Evolutionary conservation across 1,140 invertebrate genomes (phyloP).

Genomic region (Hycleus cichorii): DNA sequence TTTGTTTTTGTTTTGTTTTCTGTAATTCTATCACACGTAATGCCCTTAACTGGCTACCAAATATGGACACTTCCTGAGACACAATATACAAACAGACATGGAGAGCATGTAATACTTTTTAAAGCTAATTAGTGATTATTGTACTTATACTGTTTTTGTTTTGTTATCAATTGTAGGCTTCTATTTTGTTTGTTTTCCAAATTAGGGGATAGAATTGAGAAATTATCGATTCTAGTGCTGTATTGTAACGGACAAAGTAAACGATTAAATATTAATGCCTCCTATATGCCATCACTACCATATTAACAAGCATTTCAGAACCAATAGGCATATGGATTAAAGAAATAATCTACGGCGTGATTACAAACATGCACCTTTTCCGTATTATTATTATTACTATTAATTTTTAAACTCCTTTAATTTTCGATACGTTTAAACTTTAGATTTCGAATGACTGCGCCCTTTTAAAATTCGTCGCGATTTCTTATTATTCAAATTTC

Average conservation of each 20-base stretch:
- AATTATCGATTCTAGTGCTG: no score
- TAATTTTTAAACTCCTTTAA: slow-evolving; percentile 1
- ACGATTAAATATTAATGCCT: not conserved
- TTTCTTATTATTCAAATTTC: slow-evolving; percentile 17
- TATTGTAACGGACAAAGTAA: not conserved
- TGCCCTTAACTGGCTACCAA: slow-evolving; percentile 18
- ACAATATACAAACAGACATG: slow-evolving; percentile 25
- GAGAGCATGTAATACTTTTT: slow-evolving; percentile 22
- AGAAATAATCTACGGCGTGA: slow-evolving; percentile 1
- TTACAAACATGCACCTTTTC: slow-evolving; percentile 7
- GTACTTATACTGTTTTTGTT: slow-evolving; percentile 16
- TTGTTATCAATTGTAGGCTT: no score
- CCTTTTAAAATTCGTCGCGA: slow-evolving; percentile 19
- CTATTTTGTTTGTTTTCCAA: no score
- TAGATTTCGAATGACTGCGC: slow-evolving; percentile 21
- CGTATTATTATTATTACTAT: not conserved
- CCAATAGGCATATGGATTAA: slow-evolving; percentile 1
- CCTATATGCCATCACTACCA: not conserved
- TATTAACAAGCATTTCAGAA: not conserved
- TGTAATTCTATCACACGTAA: slow-evolving; percentile 13
- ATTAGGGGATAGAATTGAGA: no score
- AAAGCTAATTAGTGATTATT: slow-evolving; percentile 24
- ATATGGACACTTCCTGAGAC: slow-evolving; percentile 25
- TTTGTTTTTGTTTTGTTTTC: no score
- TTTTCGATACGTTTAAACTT: slow-evolving; percentile 12